Evolutionary conservation across 1,140 invertebrate species (phyloP).

Genomic region (Drosophila prosaltans): DNA sequence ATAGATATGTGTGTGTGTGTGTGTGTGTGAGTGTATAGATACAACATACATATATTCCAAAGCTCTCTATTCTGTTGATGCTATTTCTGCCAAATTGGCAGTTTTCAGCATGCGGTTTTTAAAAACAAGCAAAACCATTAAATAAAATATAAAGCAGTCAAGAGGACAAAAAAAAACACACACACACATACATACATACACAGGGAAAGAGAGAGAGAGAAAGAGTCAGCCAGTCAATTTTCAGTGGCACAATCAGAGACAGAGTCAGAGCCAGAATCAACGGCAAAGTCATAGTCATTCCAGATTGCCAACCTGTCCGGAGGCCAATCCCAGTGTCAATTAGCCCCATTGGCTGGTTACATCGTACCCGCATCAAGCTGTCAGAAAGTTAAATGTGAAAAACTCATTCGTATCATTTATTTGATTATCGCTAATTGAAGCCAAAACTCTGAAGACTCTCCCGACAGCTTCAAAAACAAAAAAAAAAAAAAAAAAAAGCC

Average conservation of each 20-base stretch:
- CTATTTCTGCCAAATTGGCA: constrained; percentile 67
- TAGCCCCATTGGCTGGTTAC: constrained; percentile 66
- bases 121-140: constrained; percentile 57
- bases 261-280: constrained; percentile 20
- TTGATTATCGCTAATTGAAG: constrained; percentile 75
- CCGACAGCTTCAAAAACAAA: constrained; percentile 22
- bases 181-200: not conserved
- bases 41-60: not conserved
- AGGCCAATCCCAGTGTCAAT: constrained; percentile 70
- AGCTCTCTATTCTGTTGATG: constrained; percentile 33
- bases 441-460: not conserved
- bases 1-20: not conserved
- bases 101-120: constrained; percentile 60
- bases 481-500: constrained; percentile 24
- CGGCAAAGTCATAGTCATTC: constrained; percentile 20
- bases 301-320: constrained; percentile 36
- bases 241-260: not conserved
- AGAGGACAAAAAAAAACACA: not conserved
- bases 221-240: constrained; percentile 6
- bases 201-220: not conserved
- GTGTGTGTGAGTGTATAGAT: no score
- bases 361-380: constrained; percentile 72
- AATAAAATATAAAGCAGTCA: constrained; percentile 56
- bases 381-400: constrained; percentile 79
- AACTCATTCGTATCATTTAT: constrained; percentile 75